These are phyloP conservation scores for Pseudoatta argentina DNA, from an alignment of 1,140 invertebrate species.

Conservation along the genomic window DNA sequence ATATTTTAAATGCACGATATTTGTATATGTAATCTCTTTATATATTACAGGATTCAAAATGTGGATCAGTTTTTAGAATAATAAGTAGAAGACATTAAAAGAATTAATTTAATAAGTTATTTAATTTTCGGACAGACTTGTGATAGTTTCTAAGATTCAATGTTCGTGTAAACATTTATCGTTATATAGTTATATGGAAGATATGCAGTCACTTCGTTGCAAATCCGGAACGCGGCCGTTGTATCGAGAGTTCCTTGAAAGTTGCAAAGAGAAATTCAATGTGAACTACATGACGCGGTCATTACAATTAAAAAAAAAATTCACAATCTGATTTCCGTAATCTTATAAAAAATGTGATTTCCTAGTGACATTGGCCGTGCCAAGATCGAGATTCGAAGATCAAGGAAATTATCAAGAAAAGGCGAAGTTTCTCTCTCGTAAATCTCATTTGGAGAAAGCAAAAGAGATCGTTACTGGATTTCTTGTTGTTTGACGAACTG, in stretches of 20 bases:
- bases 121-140: neutral
- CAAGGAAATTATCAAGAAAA: slow-evolving; percentile 48
- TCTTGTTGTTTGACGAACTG: neutral
- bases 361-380: slow-evolving; percentile 40
- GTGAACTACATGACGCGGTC: neutral
- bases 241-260: slow-evolving; percentile 6
- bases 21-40: neutral
- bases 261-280: slow-evolving; percentile 34
- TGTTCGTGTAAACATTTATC: neutral
- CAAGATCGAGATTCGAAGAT: slow-evolving; percentile 19
- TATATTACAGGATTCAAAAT: neutral
- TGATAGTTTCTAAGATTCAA: neutral
- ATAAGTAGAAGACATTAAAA: neutral
- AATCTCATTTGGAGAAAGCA: slow-evolving; percentile 61
- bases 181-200: neutral
- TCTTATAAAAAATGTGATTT: neutral
- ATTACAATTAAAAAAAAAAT: neutral
- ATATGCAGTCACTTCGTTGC: neutral
- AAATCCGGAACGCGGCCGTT: neutral
- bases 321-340: neutral
- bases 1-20: neutral
- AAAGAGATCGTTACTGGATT: slow-evolving; percentile 9
- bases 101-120: neutral
- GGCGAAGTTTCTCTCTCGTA: slow-evolving; percentile 38
- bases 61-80: too few species aligned